Base-by-base conservation (phyloP, 2,888 invertebrate genomes). In the Punctoribates punctum region DNA sequence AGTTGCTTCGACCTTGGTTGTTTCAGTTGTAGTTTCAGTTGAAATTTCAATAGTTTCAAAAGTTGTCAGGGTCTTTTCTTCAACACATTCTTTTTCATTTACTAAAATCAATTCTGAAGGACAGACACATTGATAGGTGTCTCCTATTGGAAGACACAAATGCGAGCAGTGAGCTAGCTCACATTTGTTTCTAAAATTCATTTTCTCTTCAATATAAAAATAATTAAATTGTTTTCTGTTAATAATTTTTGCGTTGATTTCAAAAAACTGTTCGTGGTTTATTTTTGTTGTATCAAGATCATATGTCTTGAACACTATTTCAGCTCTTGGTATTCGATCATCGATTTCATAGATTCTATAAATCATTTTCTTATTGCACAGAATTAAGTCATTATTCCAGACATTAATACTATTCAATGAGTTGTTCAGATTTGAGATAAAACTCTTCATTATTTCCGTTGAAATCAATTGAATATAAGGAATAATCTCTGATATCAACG, bases 401-500 rank as follows among this genome's bases (percentile, higher is more conserved):
- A 57, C 20, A 23, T 4, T n/a, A 4, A 57, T 57, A 23, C 23
- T 11, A 23, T 13, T 57, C 20, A 57, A 20, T 23, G 57, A 57
- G 9, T n/a, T 3, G 23, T 20, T 20, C 17, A 9, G 57, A 57
- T 20, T 20, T 57, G 2, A 57, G 1, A n/a, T 23, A 57, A 23
- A 20, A 57, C 11, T 17, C n/a, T 23, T 57, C 57, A 11, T 57
- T 57, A n/a, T 23, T 20, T 20, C 57, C 57, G 23, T 9, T 57
- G 57, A 57, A 57, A 20, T 57, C 57, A 57, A 57, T 57, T n/a
- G 57, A 57, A 23, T 57, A 57, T 3, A 57, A n/a, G 4, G 57
- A 57, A 11, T 57, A 23, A 3, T 57, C 57, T 20, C 4, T 23
- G 23, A 57, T 57, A 57, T 57, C 57, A 23, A 57, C 11, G 57